A percentile compares a stretch with the other conserved stretches of the same genome.
These are phyloP conservation scores for Taenaris catops DNA, from an alignment of 2,888 invertebrate genomes.

Conservation along the genomic window DNA sequence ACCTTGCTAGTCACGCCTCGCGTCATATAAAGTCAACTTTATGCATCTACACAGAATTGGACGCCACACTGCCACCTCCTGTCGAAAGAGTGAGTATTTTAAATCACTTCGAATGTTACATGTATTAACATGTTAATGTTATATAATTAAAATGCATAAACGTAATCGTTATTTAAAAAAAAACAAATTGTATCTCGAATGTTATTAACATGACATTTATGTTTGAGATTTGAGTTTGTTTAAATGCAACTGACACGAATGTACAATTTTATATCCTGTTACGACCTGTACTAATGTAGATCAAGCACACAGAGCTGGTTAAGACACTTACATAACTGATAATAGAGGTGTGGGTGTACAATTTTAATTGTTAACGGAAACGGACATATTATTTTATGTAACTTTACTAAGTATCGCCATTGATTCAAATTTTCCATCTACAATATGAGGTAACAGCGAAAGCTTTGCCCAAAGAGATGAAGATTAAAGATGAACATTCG, in stretches of 20 bases:
- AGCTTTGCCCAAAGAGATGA: conserved; percentile 5
- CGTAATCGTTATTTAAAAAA: conserved; percentile 6
- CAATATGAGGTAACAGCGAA: conserved; percentile 11
- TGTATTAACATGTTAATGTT: too few species aligned
- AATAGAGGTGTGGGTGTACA: conserved; percentile 16
- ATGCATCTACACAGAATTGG: conserved; percentile 81
- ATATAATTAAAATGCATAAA: conserved; percentile 2
- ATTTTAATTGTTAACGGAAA: conserved; percentile 26
- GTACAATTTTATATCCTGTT: conserved; percentile 22
- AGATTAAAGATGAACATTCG: conserved; percentile 10
- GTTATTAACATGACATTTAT: conserved; percentile 5
- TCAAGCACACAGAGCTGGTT: conserved; percentile 16
- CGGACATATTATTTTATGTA: conserved; percentile 9
- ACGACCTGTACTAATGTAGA: conserved; percentile 23
- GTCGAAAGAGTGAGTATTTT: conserved; percentile 80
- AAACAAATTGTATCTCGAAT: conserved; percentile 3
- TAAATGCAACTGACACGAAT: conserved; percentile 19
- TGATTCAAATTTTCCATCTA: conserved; percentile 3
- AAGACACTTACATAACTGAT: conserved; percentile 18
- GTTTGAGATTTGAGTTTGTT: conserved; percentile 4
- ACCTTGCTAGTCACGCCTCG: too few species aligned
- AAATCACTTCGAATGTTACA: too few species aligned
- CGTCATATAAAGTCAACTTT: too few species aligned
- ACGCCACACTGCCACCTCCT: conserved; percentile 55
- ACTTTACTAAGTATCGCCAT: not conserved